phyloP scores from a whole-genome alignment of 1,140 invertebrate genomes.

The Pogonomyrmex californicus region DNA sequence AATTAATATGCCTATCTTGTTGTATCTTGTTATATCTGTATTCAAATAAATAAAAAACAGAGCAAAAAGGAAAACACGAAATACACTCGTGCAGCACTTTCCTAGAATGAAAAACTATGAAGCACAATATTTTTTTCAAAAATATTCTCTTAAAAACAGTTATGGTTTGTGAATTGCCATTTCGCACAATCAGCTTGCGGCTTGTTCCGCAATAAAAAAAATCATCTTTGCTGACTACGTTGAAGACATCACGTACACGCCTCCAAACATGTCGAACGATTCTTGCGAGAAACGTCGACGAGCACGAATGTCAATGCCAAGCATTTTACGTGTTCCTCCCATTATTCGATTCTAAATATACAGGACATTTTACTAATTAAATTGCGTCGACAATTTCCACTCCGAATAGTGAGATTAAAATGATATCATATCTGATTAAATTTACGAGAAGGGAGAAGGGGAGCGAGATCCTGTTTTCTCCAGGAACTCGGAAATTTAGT shows the following conservation, averaged over 20 bases:
- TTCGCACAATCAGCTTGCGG: background rate
- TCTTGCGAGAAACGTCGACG: constrained; percentile 1
- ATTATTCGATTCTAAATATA: constrained; percentile 11
- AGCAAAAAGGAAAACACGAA: background rate
- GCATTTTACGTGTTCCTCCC: background rate
- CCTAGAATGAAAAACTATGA: background rate
- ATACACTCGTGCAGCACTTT: background rate
- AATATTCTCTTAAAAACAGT: constrained; percentile 4
- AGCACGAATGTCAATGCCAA: constrained; percentile 25
- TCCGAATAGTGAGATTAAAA: constrained; percentile 26
- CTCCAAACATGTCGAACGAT: constrained; percentile 16
- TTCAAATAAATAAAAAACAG: constrained; percentile 7
- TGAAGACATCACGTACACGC: constrained; percentile 21
- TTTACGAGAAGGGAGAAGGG: background rate
- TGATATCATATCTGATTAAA: constrained; percentile 45
- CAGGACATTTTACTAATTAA: constrained; percentile 48
- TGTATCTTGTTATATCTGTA: background rate
- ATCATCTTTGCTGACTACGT: constrained; percentile 1
- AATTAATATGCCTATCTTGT: background rate
- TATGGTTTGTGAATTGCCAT: background rate
- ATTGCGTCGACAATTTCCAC: constrained; percentile 7
- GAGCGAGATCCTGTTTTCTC: constrained; percentile 19
- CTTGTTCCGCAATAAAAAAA: constrained; percentile 17
- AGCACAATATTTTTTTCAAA: background rate
- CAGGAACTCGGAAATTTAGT: constrained; percentile 51